Base-by-base conservation (phyloP, 23 tunicate genomes). In the Botrylloides violaceus region DNA sequence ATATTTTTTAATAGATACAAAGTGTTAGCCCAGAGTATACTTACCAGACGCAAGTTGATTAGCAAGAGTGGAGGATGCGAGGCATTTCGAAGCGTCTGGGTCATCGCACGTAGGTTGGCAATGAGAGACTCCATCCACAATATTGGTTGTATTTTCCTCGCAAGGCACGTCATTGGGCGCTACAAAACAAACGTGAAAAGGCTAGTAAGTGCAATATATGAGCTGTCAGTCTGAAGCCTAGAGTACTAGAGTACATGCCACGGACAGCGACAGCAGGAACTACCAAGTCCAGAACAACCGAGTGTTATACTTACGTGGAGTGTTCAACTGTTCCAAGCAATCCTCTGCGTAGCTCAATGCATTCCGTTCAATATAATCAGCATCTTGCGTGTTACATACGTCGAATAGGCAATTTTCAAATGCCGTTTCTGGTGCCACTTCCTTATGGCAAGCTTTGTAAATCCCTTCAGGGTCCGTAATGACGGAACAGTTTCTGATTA, bases 41-140 rank as follows among this genome's bases (percentile, higher is more conserved):
- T 49, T 72, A 84, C 94, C 94, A 48, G 76, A 72, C 2, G 73
- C 77, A 2, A 80, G 74, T 38, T 63, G 66, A 3, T 66, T 47
- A 4, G 72, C 94, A 19, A 80, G 20, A 32, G 59, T 65, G 15
- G 36, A 70, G 4, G 58, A 66, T 2, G 66, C 36, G 26, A 12
- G 28, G 61, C 94, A 86, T 26, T 2, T 34, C 2, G 61, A 50
- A 39, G 60, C 78, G 50, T 76, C 83, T 6, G 79, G 79, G 53
- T 87, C 96, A 2, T 59, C 77, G 60, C 96, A 87, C 24, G 79
- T 76, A 3, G 96, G 79, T 64, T 87, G 88, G 59, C 96, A 87
- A 30, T 81, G 83, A 32, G 66, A 31, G 82, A 87, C 70, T 27
- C 81, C 72, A 1, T 23, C 31, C 12, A 34, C 27, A 33, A 31